Evolutionary conservation across 2,113 vertebrate genomes (phyloP), one percentile per base, ranked within the genome.

Genomic region (Ploceus nigricollis): DNA sequence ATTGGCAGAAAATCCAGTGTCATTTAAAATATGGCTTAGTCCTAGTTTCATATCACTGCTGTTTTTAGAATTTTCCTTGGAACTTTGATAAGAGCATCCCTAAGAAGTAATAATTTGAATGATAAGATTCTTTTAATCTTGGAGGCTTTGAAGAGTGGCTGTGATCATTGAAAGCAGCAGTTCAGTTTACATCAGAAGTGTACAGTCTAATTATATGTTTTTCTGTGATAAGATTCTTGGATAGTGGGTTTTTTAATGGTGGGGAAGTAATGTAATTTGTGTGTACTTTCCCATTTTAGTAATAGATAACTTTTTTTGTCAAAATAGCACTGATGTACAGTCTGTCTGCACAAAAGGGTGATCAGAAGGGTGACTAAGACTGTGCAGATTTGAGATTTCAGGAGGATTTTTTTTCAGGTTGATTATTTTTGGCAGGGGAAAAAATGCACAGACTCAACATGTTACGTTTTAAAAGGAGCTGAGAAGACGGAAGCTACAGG

Each of bases 21-120:
- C 65, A 80, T 93, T 97, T 97, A 95, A 97, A 96, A 94, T 95
- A 50, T 39, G 86, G 79, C 96, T 97, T 63, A 95, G 84, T 91
- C 88, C 68, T 71, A 75, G 66, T 93, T 96, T 95, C 63, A 69
- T 91, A 75, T 90, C 85, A 48, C 68, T 96, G 93, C 86, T 80
- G 94, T 73, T 96, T 97, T 96, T 96, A 96, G 95, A 95, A 90
- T 92, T 94, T 97, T 89, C 90, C 71, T 94, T 90, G 64, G 1
- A 90, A 93, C 95, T 98, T 98, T 98, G 97, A 97, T 97, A 98
- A 82, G 71, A 92, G 31, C 80, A 89, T 97, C 93, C 87, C 94
- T 97, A 97, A 97, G 94, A 97, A 96, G 94, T 90, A 98, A 89
- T 98, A 93, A 97, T 97, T 93, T 91, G 82, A 94, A 92, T 95